These are phyloP conservation scores for Mayetiola destructor DNA, from an alignment of 2,888 invertebrate species.

Conservation along the genomic window DNA sequence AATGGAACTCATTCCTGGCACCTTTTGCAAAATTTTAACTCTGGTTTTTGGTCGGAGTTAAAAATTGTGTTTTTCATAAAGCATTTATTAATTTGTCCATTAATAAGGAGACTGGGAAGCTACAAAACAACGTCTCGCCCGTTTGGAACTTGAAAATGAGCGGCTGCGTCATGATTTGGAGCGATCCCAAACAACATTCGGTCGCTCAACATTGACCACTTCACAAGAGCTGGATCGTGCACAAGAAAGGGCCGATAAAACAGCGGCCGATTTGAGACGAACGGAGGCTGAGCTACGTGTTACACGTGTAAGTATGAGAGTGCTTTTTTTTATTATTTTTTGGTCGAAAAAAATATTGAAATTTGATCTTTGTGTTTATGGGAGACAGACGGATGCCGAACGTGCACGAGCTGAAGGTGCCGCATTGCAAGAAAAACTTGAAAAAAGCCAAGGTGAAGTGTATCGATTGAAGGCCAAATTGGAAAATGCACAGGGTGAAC, in stretches of 20 bases:
- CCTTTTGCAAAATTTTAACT: no score
- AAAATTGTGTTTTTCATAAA: no score
- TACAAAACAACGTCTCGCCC: slow-evolving; percentile 54
- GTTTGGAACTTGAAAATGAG: slow-evolving; percentile 82
- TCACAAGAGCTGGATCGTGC: slow-evolving; percentile 70
- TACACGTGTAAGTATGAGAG: slow-evolving; percentile 46
- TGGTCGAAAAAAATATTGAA: background rate
- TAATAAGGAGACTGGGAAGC: slow-evolving; percentile 50
- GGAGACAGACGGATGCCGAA: slow-evolving; percentile 56
- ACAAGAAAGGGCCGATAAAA: slow-evolving; percentile 75
- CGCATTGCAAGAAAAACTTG: slow-evolving; percentile 78
- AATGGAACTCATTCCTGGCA: no score
- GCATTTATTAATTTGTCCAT: no score
- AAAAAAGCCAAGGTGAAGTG: slow-evolving; percentile 89
- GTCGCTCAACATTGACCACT: slow-evolving; percentile 65
- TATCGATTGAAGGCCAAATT: slow-evolving; percentile 85
- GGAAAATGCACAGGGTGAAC: slow-evolving; percentile 90
- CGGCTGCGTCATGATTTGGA: slow-evolving; percentile 73
- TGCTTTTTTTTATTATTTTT: background rate
- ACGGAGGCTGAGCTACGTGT: slow-evolving; percentile 82
- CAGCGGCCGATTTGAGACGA: slow-evolving; percentile 66
- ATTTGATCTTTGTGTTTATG: background rate
- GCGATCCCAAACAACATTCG: slow-evolving; percentile 65
- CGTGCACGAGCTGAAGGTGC: slow-evolving; percentile 70
- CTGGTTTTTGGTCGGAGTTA: no score